Conservation (phyloP, 2,888 invertebrate species). For the Zaprionus bogoriensis region DNA sequence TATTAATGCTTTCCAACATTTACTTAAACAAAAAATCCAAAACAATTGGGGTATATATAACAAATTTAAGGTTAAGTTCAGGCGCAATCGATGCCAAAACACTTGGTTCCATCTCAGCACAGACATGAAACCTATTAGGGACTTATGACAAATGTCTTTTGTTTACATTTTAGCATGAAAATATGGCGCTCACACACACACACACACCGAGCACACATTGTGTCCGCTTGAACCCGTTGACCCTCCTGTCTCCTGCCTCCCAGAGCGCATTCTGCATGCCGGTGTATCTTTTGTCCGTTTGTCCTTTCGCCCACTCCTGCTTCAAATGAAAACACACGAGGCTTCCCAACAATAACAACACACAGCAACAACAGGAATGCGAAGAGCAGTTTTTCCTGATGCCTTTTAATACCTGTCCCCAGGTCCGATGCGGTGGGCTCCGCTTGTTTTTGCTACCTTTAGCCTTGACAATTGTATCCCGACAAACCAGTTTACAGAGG, state of each 20-base stretch:
- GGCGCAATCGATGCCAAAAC: background rate
- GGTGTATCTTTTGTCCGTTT: background rate
- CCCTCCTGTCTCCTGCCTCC: too few relatives aligned
- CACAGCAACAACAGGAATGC: background rate
- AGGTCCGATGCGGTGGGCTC: slow-evolving; percentile 13
- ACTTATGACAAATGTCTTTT: slow-evolving; percentile 1
- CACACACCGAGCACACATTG: background rate
- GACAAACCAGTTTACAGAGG: slow-evolving; percentile 19
- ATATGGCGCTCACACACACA: background rate
- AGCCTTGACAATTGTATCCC: slow-evolving; percentile 58
- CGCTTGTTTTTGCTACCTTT: slow-evolving; percentile 26
- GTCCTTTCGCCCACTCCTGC: background rate
- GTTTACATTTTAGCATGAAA: slow-evolving; percentile 1
- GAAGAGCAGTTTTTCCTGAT: slow-evolving; percentile 21
- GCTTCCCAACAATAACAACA: too few relatives aligned
- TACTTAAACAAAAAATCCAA: too few relatives aligned
- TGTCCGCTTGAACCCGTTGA: background rate
- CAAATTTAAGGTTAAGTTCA: background rate
- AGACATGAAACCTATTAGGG: background rate
- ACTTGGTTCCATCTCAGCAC: background rate
- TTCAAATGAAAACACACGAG: background rate
- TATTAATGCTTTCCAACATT: too few relatives aligned
- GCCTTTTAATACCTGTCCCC: slow-evolving; percentile 48
- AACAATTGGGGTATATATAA: background rate
- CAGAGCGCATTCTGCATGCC: background rate